Evolutionary conservation across 2,113 vertebrate genomes (phyloP), one percentile per base, ranked within the genome.

Genomic region (Leucoraja erinaceus): DNA sequence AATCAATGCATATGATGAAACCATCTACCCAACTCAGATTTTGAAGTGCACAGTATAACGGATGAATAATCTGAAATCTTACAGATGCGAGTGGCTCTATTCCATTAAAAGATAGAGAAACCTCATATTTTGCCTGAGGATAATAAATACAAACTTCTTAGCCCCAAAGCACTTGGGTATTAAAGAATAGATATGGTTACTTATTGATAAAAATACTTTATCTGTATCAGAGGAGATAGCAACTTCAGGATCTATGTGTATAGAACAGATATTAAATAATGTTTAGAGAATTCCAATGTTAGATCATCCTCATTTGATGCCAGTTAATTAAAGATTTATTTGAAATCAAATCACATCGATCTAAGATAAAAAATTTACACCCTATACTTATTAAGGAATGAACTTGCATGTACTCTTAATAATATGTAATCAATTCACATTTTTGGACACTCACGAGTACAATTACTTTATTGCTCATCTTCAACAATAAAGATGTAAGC

Each of bases 271-370:
- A 70, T 70, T 91, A 72, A 91, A 72, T 70, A 91, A 68, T 22
- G 63, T 47, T 70, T 91, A 70, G 68, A 22, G 66, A 47, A 91
- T 70, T 91, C 22, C 66, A 91, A 91, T 91, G 61, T 28, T 38
- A 91, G 66, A 91, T 72, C 33, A 91, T 72, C 38, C 63, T 11
- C 66, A 91, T 8, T 72, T 91, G 33, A 72, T 74, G 20, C 68
- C 8, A 72, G 33, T 91, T 70, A 91, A 91, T 70, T 70, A 70
- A 88, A 88, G 59, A 88, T 88, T 63, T 91, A 8, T 72, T 91
- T 72, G 18, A 72, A 72, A 72, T 91, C 66, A 38, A 47, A 91
- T 72, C 66, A 74, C 59, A 5, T 8, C n/a, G 59, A 72, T 47
- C 66, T 31, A 20, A 91, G 88, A 70, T 91, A 47, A 91, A 47